These are phyloP conservation scores for Protaetia brevitarsis DNA, from an alignment of 1,140 invertebrate species.

Conservation along the genomic window DNA sequence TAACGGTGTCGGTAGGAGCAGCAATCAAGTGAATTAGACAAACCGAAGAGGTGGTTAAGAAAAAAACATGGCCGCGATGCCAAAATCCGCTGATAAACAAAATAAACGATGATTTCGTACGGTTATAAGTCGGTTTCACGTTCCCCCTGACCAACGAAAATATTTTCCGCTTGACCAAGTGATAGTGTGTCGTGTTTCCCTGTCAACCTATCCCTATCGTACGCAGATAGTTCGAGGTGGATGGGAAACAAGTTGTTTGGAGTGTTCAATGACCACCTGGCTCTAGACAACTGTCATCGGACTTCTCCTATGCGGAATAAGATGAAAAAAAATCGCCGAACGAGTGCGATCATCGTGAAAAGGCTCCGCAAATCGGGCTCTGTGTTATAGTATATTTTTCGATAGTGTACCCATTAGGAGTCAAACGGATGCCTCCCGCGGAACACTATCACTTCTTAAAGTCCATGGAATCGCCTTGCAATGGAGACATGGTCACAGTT, in stretches of 20 bases:
- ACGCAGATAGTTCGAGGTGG: no score
- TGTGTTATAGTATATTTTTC: constrained; percentile 22
- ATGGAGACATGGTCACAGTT: constrained; percentile 47
- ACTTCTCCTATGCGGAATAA: constrained; percentile 16
- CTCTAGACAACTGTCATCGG: constrained; percentile 21
- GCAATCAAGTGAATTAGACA: constrained; percentile 14
- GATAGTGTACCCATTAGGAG: constrained; percentile 26
- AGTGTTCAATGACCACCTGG: constrained; percentile 26
- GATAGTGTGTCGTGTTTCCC: neutral
- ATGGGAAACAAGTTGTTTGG: constrained; percentile 18
- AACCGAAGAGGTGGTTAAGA: constrained; percentile 21
- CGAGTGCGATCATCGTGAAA: neutral
- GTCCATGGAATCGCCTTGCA: constrained; percentile 49
- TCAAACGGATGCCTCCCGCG: constrained; percentile 49
- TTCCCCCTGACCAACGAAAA: neutral
- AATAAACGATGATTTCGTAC: constrained; percentile 21
- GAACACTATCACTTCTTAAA: constrained; percentile 43
- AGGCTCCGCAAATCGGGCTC: neutral
- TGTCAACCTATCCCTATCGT: no score
- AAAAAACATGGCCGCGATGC: constrained; percentile 22
- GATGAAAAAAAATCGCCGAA: constrained; percentile 6
- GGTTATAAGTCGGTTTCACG: neutral
- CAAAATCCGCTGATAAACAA: constrained; percentile 23
- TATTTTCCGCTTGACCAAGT: neutral
- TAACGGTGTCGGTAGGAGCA: constrained; percentile 14